These are phyloP conservation scores for Netelia melanura DNA, from an alignment of 2,888 invertebrate species.

Conservation along the genomic window DNA sequence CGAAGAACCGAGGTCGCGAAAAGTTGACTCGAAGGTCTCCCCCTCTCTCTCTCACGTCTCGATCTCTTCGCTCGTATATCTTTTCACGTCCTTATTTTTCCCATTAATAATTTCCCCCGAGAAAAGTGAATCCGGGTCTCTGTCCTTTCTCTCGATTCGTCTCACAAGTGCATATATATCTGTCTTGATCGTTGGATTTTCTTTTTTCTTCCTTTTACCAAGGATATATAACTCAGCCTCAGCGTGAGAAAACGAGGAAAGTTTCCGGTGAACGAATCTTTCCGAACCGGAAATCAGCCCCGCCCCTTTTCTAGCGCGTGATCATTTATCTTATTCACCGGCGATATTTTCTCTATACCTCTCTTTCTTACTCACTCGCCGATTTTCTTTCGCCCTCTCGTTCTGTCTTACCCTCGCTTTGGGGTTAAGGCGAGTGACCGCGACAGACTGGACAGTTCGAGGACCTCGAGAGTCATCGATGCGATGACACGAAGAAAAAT, in stretches of 20 bases:
- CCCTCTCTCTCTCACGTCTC: constrained; percentile 4
- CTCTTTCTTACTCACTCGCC: neutral
- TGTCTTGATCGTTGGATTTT: neutral
- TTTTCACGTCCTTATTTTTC: constrained; percentile 3
- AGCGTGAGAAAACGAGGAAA: neutral
- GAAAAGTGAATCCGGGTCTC: neutral
- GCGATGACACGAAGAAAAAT: constrained; percentile 44
- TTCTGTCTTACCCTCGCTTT: too few relatives aligned
- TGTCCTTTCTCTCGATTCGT: neutral
- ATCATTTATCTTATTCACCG: constrained; percentile 60
- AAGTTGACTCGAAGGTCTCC: constrained; percentile 19
- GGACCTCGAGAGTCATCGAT: constrained; percentile 36
- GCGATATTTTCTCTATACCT: neutral
- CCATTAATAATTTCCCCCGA: constrained; percentile 2
- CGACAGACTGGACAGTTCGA: constrained; percentile 28
- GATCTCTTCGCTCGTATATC: neutral
- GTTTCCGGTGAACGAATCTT: constrained; percentile 47
- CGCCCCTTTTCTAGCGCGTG: neutral
- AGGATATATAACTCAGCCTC: constrained; percentile 9
- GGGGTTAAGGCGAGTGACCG: neutral
- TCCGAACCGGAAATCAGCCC: constrained; percentile 45
- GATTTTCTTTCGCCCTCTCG: neutral
- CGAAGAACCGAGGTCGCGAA: neutral
- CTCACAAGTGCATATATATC: neutral
- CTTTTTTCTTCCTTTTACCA: neutral